Evolutionary conservation across 1,140 invertebrate species (phyloP), one percentile per base, ranked within the genome.

Genomic region (Cyclina sinensis): DNA sequence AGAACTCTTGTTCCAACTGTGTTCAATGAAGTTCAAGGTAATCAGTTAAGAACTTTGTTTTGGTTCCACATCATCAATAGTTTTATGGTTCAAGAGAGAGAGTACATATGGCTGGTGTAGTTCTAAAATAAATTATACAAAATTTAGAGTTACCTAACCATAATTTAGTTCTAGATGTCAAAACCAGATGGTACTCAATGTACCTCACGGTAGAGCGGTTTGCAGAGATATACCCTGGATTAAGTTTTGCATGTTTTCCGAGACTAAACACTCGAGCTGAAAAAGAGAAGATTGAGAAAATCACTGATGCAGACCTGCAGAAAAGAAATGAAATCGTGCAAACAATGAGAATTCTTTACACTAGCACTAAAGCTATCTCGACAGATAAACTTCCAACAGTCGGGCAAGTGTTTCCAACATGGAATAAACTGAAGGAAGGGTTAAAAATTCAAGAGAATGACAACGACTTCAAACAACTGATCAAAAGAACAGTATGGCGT

Each of bases 331-430:
- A 73, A 9, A 37, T 37, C 4, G 35, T 73, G 9, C 1, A 73
- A n/a, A 73, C 68, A 1, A 37, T 73, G 68, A 73, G 24, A 16
- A 73, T 73, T 5, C 4, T 73, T 5, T 73, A 73, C 68, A 73
- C 32, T 30, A 70, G 68, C 32, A 37, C 32, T 18, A 5, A 5
- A 16, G 68, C 68, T 21, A 73, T 73, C 30, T 73, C 68, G 1
- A n/a, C 68, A 9, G 65, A 70, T 21, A 70, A 73, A 27, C 30
- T 73, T 35, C 68, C 68, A 37, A 73, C 68, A 35, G 32, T 73
- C 32, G 68, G 39, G 1, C 68, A 73, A 73, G 68, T 73, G 35
- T 73, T 35, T 1, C 68, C 68, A 73, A 73, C 68, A 37, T 73
- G 68, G 68, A 73, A 16, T 24, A 73, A 73, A 73, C 68, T 73